Base-by-base conservation (phyloP, 2,797 vertebrate species). In the Sebastes minor region DNA sequence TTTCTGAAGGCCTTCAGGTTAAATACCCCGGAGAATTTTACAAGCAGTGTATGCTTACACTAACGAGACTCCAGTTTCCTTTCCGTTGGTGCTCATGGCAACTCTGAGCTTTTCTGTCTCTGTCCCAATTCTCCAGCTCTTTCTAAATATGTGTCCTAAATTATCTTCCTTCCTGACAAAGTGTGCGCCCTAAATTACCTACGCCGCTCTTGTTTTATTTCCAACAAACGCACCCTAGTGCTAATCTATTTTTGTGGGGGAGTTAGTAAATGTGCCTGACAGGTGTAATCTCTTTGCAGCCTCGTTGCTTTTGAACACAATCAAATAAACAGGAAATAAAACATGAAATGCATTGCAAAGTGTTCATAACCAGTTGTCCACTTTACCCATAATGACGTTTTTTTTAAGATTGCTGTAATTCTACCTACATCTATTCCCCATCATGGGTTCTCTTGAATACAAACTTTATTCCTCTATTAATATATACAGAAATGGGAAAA, bases 121-220 rank as follows among this genome's bases (percentile, higher is more conserved):
- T 78, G 83, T 90, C 88, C 89, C 87, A 93, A 69, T 91, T 93
- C 81, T 82, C 78, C 60, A 77, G 74, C 75, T 82, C 53, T 78
- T 82, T 83, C 82, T 82, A 85, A 88, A 90, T 83, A 85, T 71
- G 66, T 76, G 86, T 82, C 90, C 87, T 86, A 80, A 81, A 89
- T 86, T 81, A 55, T 86, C 78, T 70, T 80, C 69, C 77, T 88
- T 88, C 77, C 79, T 79, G 68, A 85, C 81, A 82, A 86, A 83
- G 63, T 63, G 46, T 67, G 49, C 76, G 80, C 83, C 78, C 83
- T 81, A 65, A 91, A 84, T 86, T 62, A 89, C 81, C 75, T 69
- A 46, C 11, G 4, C 56, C 0, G 8, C 23, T 69, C 75, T 81
- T 77, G 32, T 79, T 81, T 74, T 16, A 78, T 53, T 66, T 81